Base-by-base conservation (phyloP, 2,113 vertebrate species). In the Melospiza melodia region DNA sequence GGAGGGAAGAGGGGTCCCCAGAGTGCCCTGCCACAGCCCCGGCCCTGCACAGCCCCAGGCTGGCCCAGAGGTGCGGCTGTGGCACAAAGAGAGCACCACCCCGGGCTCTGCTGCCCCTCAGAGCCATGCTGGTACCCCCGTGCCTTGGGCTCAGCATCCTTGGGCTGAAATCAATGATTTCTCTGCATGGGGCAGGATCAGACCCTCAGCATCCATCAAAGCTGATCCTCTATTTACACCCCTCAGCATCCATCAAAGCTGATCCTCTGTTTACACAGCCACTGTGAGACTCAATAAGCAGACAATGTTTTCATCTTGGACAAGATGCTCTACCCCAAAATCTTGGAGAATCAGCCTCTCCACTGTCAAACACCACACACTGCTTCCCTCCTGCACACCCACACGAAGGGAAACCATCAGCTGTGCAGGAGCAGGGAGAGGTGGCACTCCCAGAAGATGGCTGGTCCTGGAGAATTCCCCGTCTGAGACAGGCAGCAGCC, bases 31-130 rank as follows among this genome's bases (percentile, higher is more conserved):
- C 33, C 0, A 1, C 37, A 67, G 30, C 57, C 79, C 20, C 0
- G 0, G 28, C n/a, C 35, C 74, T 13, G 37, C 54, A 30, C 31
- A 1, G 0, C 5, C 1, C 39, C 6, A 0, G 1, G 0, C 55
- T 57, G 55, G 31, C 55, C 55, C 9, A 4, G 55, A n/a, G 31
- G 55, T 31, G 7, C 14, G 4, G 2, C 58, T 14, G 27, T 1
- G 20, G 27, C 31, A 49, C 55, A 48, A 37, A 44, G 43, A 19
- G 8, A 39, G 4, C 22, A 17, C 9, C 4, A 11, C 20, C 9
- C 43, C 21, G 48, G 15, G 33, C 6, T 46, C 39, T 83, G 62
- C 67, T 88, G 46, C 25, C 28, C 37, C 1, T 39, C 21, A 67
- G 43, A 83, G 43, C 74, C 3, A 0, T 66, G 61, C 31, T 10